These are phyloP conservation scores for Halcyon malimbica DNA, from an alignment of 2,113 vertebrate species.

Conservation along the genomic window DNA sequence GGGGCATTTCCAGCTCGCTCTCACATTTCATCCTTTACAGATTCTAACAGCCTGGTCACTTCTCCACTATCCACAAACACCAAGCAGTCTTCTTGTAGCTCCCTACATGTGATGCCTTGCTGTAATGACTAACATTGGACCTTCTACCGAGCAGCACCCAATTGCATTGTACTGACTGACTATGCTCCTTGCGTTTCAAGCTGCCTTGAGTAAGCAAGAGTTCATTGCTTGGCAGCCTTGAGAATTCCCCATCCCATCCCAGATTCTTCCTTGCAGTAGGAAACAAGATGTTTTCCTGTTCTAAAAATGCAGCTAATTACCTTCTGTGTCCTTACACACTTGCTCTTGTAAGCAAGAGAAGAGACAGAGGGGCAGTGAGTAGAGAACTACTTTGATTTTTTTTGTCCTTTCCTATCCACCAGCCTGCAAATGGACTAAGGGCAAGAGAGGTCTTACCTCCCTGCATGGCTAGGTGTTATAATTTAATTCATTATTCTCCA, in stretches of 20 bases:
- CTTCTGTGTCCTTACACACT: background rate
- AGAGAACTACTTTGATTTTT: background rate
- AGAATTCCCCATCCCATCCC: background rate
- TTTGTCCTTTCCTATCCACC: background rate
- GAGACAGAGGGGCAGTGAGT: background rate
- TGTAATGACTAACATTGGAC: background rate
- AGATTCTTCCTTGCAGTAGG: background rate
- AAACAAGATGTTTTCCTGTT: background rate
- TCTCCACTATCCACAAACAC: background rate
- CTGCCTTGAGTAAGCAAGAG: background rate
- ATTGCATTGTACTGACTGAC: background rate
- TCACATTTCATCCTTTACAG: background rate
- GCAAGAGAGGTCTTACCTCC: background rate
- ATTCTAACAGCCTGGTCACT: background rate
- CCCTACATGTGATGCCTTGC: background rate
- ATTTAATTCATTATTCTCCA: background rate
- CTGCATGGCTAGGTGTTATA: background rate
- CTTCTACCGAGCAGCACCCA: background rate
- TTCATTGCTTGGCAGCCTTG: background rate
- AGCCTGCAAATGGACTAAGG: background rate
- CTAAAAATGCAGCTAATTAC: background rate
- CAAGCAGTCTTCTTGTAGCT: background rate
- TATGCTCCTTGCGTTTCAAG: background rate
- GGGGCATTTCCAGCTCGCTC: background rate
- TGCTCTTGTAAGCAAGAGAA: background rate